Percentiles rank a stretch among this genome's conserved stretches.
These are phyloP conservation scores for Danio kyathit DNA, from an alignment of 2,797 vertebrate species.

Conservation along the genomic window DNA sequence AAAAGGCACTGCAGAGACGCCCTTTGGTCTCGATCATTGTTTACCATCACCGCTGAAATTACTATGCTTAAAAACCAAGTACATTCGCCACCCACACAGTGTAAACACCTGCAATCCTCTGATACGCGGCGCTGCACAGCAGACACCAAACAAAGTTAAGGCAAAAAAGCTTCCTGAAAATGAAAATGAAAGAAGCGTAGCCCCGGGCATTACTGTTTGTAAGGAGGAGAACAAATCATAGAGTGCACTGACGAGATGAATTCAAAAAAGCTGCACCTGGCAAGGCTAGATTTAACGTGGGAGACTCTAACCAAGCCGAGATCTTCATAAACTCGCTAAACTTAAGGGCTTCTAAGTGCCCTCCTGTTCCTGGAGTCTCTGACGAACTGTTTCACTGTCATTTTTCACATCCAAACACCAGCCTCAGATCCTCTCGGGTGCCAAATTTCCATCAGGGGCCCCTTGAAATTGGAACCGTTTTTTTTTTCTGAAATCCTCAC, in stretches of 20 bases:
- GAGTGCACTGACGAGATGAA: constrained; percentile 54
- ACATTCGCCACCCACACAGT: constrained; percentile 20
- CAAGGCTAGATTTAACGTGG: constrained; percentile 40
- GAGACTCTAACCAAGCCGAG: constrained; percentile 15
- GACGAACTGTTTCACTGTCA: constrained; percentile 44
- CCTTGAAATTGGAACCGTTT: constrained; percentile 51
- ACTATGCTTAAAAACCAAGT: constrained; percentile 30
- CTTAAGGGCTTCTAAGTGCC: constrained; percentile 42
- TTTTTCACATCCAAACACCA: constrained; percentile 40
- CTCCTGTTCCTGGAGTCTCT: constrained; percentile 21
- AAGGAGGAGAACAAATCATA: constrained; percentile 57
- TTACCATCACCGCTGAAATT: constrained; percentile 26
- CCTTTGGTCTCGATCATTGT: constrained; percentile 31
- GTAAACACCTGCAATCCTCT: constrained; percentile 27
- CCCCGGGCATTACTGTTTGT: constrained; percentile 47
- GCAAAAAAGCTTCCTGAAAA: constrained; percentile 27
- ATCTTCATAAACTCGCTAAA: constrained; percentile 20
- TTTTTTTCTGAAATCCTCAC: constrained; percentile 44
- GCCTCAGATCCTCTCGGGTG: constrained; percentile 29
- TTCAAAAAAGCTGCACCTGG: constrained; percentile 55
- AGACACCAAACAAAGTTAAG: constrained; percentile 50
- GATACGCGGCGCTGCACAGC: constrained; percentile 5
- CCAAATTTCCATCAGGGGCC: constrained; percentile 53
- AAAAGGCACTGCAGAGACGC: not conserved
- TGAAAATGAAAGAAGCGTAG: constrained; percentile 36